Base-by-base conservation (phyloP, 1,140 invertebrate genomes). In the Hydropsyche tenuis region DNA sequence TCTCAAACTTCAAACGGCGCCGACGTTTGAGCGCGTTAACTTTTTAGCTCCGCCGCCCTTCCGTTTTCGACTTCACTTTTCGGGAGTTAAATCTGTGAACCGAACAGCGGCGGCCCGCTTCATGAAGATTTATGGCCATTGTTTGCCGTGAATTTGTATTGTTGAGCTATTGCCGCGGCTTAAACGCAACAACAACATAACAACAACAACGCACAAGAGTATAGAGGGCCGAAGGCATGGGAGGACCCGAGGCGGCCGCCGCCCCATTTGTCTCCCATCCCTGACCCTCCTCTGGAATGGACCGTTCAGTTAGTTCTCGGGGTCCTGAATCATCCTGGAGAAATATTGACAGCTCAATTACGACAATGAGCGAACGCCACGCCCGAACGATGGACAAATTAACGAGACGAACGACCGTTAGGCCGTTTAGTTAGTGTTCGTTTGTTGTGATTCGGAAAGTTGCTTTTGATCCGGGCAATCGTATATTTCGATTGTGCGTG, bases 111-210 rank as follows among this genome's bases (percentile, higher is more conserved):
- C 3, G 30, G 30, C 65, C 46, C 30, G 22, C 23, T 72, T 63
- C 60, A 72, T 72, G 53, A 72, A 72, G 56, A 72, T 72, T 72
- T 62, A 72, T 72, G n/a, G 48, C 69, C 43, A 72, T 72, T 72
- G 69, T 72, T 72, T 63, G 69, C 56, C 23, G 45, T 63, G 45
- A 63, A 72, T 72, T 72, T 72, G 69, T 72, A 72, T 72, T 63
- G 69, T 72, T 72, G 30, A 42, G 60, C 56, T 72, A 72, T 63
- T 51, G 68, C 45, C 42, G 43, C 63, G 42, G 63, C 63, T 66
- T 66, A 66, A 66, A 45, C 30, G 63, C 37, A 16, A 66, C 30
- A 37, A 37, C 30, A 37, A 37, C 30, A 37, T 37, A 37, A 37
- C 30, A 37, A 37, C 30, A 37, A 37, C 30, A 37, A 37, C 30